Conservation (phyloP, 1,140 invertebrate species). For the Diachasmimorpha longicaudata region DNA sequence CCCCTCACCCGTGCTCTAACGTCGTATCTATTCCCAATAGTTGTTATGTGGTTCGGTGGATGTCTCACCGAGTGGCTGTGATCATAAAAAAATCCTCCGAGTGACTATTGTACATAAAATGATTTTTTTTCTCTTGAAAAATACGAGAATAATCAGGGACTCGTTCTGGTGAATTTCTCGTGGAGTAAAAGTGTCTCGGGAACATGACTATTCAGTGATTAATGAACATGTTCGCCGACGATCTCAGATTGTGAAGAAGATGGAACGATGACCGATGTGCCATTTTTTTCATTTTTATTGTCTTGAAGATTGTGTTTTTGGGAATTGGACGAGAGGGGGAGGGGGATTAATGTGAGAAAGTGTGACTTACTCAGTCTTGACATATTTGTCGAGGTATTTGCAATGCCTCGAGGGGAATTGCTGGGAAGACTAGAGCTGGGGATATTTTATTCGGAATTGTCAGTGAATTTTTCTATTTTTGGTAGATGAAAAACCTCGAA, state of each 20-base stretch:
- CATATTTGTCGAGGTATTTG: not conserved
- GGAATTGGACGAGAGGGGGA: too few species aligned
- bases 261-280: constrained; percentile 18
- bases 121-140: not conserved
- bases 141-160: not conserved
- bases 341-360: not conserved
- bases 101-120: constrained; percentile 51
- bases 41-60: constrained; percentile 83
- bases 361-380: not conserved
- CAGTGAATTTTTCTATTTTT: too few species aligned
- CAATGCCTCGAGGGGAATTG: too few species aligned
- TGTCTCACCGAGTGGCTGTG: constrained; percentile 82
- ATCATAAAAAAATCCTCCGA: constrained; percentile 54
- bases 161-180: too few species aligned
- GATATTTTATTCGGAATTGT: too few species aligned
- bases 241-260: not conserved
- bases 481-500: too few species aligned
- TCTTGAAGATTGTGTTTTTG: not conserved
- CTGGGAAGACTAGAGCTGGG: too few species aligned
- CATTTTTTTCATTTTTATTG: constrained; percentile 12
- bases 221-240: not conserved
- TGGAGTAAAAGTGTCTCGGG: not conserved
- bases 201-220: not conserved
- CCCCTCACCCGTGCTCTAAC: constrained; percentile 71
- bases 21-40: constrained; percentile 78